Conservation (phyloP, 2,113 vertebrate genomes). For the Datnioides undecimradiatus region DNA sequence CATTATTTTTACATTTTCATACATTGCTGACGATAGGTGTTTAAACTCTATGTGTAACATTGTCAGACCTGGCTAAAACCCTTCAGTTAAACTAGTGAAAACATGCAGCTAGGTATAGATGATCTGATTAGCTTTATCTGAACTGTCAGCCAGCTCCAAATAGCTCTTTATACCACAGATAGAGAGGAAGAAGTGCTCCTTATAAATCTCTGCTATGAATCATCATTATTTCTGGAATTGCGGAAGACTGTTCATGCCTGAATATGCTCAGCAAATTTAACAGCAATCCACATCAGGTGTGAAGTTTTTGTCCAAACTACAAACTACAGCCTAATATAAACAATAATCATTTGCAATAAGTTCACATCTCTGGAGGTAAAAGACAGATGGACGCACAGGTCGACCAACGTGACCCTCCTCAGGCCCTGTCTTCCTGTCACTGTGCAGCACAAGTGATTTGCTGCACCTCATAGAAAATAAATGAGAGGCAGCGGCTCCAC, state of each 20-base stretch:
- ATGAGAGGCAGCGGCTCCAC: background rate
- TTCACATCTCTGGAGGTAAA: background rate
- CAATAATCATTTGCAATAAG: background rate
- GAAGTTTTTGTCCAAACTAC: no score
- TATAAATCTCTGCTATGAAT: background rate
- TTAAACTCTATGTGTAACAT: background rate
- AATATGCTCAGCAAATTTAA: background rate
- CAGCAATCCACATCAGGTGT: no score
- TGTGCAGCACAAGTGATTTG: background rate
- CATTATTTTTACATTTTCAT: background rate
- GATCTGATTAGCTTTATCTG: background rate
- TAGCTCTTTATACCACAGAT: background rate
- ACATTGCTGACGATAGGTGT: background rate
- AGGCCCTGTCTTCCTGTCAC: background rate
- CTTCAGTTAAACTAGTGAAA: background rate
- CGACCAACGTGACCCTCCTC: no score
- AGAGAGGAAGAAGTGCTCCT: background rate
- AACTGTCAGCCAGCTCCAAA: background rate
- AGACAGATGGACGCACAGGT: background rate
- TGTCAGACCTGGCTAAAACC: background rate
- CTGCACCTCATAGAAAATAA: constrained; percentile 2
- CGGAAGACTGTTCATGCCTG: background rate
- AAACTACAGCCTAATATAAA: no score
- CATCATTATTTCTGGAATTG: background rate
- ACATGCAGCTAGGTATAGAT: background rate